Evolutionary conservation across 2,888 invertebrate species (phyloP), one percentile per base, ranked within the genome.

Genomic region (Leptinotarsa peninsularis): DNA sequence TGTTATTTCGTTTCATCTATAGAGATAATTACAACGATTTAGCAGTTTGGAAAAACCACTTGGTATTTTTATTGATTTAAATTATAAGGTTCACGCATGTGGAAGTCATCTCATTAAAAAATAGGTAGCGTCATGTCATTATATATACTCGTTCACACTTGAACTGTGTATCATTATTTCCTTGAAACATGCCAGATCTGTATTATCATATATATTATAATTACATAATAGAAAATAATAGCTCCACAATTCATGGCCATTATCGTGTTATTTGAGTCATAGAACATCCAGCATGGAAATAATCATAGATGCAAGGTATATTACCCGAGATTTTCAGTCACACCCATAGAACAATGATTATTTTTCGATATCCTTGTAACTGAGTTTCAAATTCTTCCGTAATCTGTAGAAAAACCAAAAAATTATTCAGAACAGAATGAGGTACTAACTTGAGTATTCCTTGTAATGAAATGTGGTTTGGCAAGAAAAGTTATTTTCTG

Each of bases 71-170:
- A 63, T 63, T 63, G 63, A 63, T 63, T 63, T 33, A 63, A 63
- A 63, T 63, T 63, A 63, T 63, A 63, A 33, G 63, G 17, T 63
- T 63, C 18, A n/a, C 17, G 43, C 33, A n/a, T 18, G 33, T 43
- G 17, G 58, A 33, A 63, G 43, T 63, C 17, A 13, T 63, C 63
- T 17, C 43, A 63, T 63, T 43, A 27, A 63, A 43, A 43, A 63
- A 33, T 63, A 63, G 43, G 63, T 43, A 63, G 63, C 43, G 4
- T 33, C 63, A 63, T 63, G 43, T 63, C 43, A 63, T 63, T 63
- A 63, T 17, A 63, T 63, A 63, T 33, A 27, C 43, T 63, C 63
- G 63, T 63, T 63, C n/a, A 63, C 63, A 63, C 63, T 63, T 63
- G 63, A 63, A 63, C n/a, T 63, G 33, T 14, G 63, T 63, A n/a